Conservation (phyloP, 2,888 invertebrate genomes). For the Lapara coniferarum region DNA sequence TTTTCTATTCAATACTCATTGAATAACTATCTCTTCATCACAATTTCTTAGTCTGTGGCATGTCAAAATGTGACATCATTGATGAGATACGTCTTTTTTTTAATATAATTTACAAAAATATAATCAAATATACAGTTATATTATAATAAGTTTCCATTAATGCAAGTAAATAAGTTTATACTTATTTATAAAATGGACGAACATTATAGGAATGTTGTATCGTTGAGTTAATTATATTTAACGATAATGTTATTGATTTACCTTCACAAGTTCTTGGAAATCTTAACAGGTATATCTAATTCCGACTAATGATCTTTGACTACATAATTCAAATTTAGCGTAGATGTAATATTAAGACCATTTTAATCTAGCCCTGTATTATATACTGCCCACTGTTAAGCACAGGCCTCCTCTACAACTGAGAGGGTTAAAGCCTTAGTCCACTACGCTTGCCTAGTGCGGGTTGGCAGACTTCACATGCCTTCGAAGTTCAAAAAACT, state of each 20-base stretch:
- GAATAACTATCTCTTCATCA: background rate
- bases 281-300: background rate
- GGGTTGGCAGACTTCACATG: too few species aligned
- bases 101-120: background rate
- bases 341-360: background rate
- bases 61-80: background rate
- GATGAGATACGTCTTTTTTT: background rate
- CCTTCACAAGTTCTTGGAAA: conserved; percentile 10
- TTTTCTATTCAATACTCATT: background rate
- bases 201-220: background rate
- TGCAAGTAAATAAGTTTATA: background rate
- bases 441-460: too few species aligned
- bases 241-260: conserved; percentile 13
- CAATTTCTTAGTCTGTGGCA: too few species aligned
- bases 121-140: background rate
- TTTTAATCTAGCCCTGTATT: too few species aligned
- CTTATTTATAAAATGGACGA: background rate
- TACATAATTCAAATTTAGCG: too few species aligned
- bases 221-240: conserved; percentile 11
- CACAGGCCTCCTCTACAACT: too few species aligned
- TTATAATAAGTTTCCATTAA: background rate
- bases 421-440: too few species aligned
- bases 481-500: too few species aligned
- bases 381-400: too few species aligned
- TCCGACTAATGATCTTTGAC: background rate